A percentile compares a stretch with the other conserved stretches of the same genome.
These are phyloP conservation scores for Nematopogon swammerdamellus DNA, from an alignment of 2,888 invertebrate genomes.

Conservation along the genomic window DNA sequence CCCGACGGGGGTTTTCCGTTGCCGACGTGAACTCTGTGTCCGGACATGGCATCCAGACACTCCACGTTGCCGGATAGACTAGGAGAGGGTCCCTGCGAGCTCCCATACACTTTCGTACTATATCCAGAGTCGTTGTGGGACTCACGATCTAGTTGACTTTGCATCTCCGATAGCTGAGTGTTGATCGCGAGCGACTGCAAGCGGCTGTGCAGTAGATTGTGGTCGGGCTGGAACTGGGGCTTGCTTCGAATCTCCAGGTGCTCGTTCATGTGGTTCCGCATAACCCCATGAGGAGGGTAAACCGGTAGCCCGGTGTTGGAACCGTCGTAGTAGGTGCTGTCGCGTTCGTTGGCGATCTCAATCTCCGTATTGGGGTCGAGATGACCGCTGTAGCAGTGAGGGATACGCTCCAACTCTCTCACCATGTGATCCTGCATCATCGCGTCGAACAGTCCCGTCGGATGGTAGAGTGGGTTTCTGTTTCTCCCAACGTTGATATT, in stretches of 20 bases:
- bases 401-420: slow-evolving; percentile 49
- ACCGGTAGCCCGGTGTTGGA: slow-evolving; percentile 36
- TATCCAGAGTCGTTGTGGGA: slow-evolving; percentile 84
- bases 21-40: slow-evolving; percentile 30
- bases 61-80: slow-evolving; percentile 62
- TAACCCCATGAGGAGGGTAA: slow-evolving; percentile 24
- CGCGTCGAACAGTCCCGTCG: slow-evolving; percentile 43
- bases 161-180: slow-evolving; percentile 44
- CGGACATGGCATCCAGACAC: slow-evolving; percentile 35
- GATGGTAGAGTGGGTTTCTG: slow-evolving; percentile 41
- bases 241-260: slow-evolving; percentile 10
- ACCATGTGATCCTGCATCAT: slow-evolving; percentile 54
- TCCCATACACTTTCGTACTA: slow-evolving; percentile 77
- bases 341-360: slow-evolving; percentile 44
- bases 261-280: slow-evolving; percentile 21
- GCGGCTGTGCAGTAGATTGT: slow-evolving; percentile 40
- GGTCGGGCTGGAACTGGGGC: slow-evolving; percentile 26
- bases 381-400: slow-evolving; percentile 46
- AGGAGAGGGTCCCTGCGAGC: slow-evolving; percentile 75
- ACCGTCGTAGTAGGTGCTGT: slow-evolving; percentile 28
- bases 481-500: slow-evolving; percentile 20
- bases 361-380: slow-evolving; percentile 45
- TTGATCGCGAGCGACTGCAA: slow-evolving; percentile 48
- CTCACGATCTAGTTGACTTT: slow-evolving; percentile 58
- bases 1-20: slow-evolving; percentile 23